Percentiles rank a stretch among this genome's conserved stretches.
Conservation (phyloP, 2,888 invertebrate species). For the Julus scanicus region DNA sequence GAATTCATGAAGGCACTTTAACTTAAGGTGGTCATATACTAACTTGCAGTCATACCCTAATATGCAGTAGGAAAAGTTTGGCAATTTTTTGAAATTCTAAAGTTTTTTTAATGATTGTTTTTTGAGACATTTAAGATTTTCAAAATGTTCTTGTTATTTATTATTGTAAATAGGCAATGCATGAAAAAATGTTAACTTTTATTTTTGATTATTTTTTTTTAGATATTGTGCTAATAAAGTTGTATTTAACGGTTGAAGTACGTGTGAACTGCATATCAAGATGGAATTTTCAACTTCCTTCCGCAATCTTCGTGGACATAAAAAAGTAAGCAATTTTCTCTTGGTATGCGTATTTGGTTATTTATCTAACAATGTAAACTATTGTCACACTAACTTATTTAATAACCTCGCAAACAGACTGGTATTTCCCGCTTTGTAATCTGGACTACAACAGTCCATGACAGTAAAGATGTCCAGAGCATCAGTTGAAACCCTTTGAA, state of each 20-base stretch:
- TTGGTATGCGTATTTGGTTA: background rate
- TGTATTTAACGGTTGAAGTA: background rate
- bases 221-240: background rate
- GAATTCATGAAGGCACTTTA: too few relatives aligned
- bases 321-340: constrained; percentile 17
- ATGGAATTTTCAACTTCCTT: background rate
- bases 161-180: background rate
- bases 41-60: too few relatives aligned
- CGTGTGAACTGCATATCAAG: background rate
- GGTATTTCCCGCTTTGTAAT: constrained; percentile 50
- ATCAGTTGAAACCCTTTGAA: constrained; percentile 30
- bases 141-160: background rate
- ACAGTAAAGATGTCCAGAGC: constrained; percentile 42
- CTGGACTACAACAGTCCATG: constrained; percentile 39
- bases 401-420: constrained; percentile 53
- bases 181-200: background rate
- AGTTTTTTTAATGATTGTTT: too few relatives aligned
- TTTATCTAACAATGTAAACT: constrained; percentile 46
- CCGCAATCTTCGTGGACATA: constrained; percentile 20
- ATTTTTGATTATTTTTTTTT: background rate
- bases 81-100: too few relatives aligned
- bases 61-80: too few relatives aligned
- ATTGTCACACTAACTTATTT: constrained; percentile 51
- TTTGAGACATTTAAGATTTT: too few relatives aligned
- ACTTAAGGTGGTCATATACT: too few relatives aligned